A percentile compares a stretch with the other conserved stretches of the same genome.
These are phyloP conservation scores for Perodicticus potto DNA, from an alignment of 2,797 vertebrate genomes.

Conservation along the genomic window DNA sequence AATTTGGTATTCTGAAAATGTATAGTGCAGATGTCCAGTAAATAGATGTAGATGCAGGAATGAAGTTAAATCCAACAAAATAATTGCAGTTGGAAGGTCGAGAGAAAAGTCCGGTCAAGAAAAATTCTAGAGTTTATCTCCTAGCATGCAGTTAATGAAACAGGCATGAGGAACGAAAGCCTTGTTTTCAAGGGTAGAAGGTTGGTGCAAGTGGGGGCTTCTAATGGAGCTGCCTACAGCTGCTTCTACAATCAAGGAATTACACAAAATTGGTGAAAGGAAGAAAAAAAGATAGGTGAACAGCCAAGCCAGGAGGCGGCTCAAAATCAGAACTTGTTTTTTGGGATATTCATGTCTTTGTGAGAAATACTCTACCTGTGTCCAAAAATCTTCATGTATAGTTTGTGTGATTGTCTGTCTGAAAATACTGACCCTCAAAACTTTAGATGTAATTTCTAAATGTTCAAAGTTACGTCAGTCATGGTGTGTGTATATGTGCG, in stretches of 20 bases:
- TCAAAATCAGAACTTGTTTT: constrained; percentile 37
- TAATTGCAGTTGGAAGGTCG: not conserved
- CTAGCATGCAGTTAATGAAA: not conserved
- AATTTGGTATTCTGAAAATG: not conserved
- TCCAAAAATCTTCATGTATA: not conserved
- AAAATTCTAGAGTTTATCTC: not conserved
- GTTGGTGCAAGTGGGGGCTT: not conserved
- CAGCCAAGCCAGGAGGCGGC: not conserved
- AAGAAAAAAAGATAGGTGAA: not conserved
- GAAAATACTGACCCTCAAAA: not conserved
- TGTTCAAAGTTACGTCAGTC: not conserved
- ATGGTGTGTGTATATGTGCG: not conserved
- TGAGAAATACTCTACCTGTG: not conserved
- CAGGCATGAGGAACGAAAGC: not conserved
- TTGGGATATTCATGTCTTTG: not conserved
- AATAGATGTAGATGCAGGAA: not conserved
- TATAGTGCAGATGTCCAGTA: not conserved
- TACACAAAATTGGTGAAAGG: not conserved
- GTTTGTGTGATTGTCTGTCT: not conserved
- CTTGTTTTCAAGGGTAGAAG: not conserved
- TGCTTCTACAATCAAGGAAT: not conserved
- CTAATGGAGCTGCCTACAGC: not conserved
- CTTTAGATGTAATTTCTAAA: constrained; percentile 37
- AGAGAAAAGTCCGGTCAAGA: not conserved
- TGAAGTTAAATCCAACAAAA: not conserved